Conservation (phyloP, 2,888 invertebrate species). For the Tipula lateralis region DNA sequence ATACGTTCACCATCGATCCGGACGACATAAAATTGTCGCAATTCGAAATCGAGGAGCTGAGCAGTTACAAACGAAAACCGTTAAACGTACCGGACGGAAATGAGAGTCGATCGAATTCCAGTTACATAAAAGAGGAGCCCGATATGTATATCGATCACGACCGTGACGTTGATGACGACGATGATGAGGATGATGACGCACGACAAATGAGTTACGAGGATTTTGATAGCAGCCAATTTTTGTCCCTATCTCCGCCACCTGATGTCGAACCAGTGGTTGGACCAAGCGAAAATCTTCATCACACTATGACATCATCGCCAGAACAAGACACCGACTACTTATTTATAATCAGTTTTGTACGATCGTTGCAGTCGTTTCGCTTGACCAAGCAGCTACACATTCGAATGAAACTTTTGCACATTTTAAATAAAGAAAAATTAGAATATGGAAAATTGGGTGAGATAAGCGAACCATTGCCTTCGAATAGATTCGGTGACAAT, state of each 20-base stretch:
- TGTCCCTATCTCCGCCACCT: background rate
- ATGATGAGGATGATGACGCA: background rate
- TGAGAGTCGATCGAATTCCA: background rate
- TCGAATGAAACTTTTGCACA: background rate
- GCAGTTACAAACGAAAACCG: background rate
- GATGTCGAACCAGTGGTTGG: too few relatives aligned
- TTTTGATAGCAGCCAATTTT: background rate
- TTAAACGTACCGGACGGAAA: background rate
- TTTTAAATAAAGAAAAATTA: constrained; percentile 2
- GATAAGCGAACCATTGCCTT: background rate
- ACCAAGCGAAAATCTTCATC: background rate
- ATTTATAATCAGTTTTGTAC: background rate
- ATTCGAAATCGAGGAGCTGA: background rate
- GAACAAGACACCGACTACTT: background rate
- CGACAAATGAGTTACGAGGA: background rate
- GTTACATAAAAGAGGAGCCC: background rate
- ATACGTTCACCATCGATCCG: background rate
- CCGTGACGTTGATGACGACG: background rate
- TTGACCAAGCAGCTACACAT: background rate
- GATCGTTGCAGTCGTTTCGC: background rate
- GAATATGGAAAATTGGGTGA: background rate
- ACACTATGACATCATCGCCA: background rate
- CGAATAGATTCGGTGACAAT: background rate
- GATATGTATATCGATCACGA: background rate
- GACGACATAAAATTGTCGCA: background rate